Percentiles rank a stretch among this genome's conserved stretches.
These are phyloP conservation scores for Axinella damicornis DNA, from an alignment of 37 sponge, comb jelly and placozoan species.

Conservation along the genomic window DNA sequence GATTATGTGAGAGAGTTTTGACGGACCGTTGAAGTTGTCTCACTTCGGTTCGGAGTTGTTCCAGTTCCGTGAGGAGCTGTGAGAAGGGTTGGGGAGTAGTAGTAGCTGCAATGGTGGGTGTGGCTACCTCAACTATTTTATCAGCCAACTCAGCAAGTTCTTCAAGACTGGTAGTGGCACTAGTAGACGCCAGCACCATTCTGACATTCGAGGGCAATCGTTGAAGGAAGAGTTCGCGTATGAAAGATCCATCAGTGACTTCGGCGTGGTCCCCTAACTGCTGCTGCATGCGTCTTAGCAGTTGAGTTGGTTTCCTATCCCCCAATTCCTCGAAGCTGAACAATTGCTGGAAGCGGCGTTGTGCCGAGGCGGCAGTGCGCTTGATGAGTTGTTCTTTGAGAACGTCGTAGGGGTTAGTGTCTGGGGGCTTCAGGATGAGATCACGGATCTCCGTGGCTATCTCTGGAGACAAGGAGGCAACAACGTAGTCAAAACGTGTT, in stretches of 20 bases:
- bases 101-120: constrained; percentile 30
- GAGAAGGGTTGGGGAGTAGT: too few relatives aligned
- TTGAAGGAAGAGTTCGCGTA: constrained; percentile 54
- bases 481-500: too few relatives aligned
- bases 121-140: constrained; percentile 57
- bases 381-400: too few relatives aligned
- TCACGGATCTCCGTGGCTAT: too few relatives aligned
- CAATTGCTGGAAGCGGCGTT: too few relatives aligned
- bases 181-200: constrained; percentile 64
- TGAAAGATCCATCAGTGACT: constrained; percentile 13
- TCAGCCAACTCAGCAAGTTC: constrained; percentile 58
- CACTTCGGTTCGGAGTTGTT: constrained; percentile 37
- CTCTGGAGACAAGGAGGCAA: too few relatives aligned
- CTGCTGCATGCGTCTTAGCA: too few relatives aligned
- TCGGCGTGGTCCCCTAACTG: constrained; percentile 43
- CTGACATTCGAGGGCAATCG: constrained; percentile 51
- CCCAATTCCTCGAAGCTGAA: too few relatives aligned
- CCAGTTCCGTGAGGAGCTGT: not conserved
- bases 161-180: constrained; percentile 9
- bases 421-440: too few relatives aligned
- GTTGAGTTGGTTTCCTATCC: too few relatives aligned
- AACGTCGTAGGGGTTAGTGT: too few relatives aligned
- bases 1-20: not conserved
- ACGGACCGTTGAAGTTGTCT: not conserved
- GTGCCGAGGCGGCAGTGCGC: too few relatives aligned